Evolutionary conservation across 2,888 invertebrate genomes (phyloP), one percentile per base, ranked within the genome.

Genomic region (Sepioteuthis lessoniana): DNA sequence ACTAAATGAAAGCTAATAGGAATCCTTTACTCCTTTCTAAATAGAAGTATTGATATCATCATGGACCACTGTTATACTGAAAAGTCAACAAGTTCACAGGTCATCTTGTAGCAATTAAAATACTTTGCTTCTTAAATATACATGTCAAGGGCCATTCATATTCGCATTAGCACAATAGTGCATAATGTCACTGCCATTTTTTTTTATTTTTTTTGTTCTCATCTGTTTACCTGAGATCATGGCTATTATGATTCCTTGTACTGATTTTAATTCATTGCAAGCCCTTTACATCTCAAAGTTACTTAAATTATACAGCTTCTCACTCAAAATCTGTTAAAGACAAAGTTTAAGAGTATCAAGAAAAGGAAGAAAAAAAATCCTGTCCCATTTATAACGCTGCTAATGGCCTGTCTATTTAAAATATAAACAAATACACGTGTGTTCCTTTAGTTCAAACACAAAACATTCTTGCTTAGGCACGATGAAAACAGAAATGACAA

Each of bases 381-480:
- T 76, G 76, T 35, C 76, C 19, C n/a, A 76, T 76, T 76, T n/a
- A 76, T 76, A n/a, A 76, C 16, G 16, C 13, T n/a, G 76, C 76
- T 76, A 76, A 76, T 76, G 76, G 76, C 76, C 76, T 76, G 76
- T 76, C 76, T 76, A 76, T 76, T 76, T 76, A 76, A 76, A 76
- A 76, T 76, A 35, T 76, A 76, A 76, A 76, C 76, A 76, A 76
- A 76, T 76, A 76, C 76, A 76, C 31, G 76, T 76, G 76, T 76
- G 76, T 31, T 10, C n/a, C 31, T 76, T 76, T 31, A 8, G 28
- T 31, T 76, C 76, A 76, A 76, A 76, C 76, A 76, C 35, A 76
- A 76, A 76, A n/a, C 76, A n/a, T 76, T 31, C 76, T 76, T 76
- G 76, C n/a, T 76, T 0, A 76, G 13, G n/a, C 76, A 16, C 13